Percentiles rank a stretch among this genome's conserved stretches.
These are phyloP conservation scores for Gouania willdenowi DNA, from an alignment of 2,797 vertebrate species.

Conservation along the genomic window DNA sequence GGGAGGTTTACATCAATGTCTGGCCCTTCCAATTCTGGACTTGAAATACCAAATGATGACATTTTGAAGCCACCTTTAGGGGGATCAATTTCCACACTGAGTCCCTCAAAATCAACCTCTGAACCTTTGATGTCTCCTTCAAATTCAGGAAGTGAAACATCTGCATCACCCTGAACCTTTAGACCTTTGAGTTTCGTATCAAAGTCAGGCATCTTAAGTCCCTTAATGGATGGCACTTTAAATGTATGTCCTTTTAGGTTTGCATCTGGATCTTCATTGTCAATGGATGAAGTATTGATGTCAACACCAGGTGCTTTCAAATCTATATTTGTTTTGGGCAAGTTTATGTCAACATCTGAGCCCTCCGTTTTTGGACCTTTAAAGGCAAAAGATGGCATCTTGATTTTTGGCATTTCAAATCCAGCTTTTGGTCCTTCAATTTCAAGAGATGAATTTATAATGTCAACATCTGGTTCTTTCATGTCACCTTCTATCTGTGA, in stretches of 20 bases:
- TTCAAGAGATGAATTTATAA: constrained; percentile 3
- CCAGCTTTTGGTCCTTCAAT: not conserved
- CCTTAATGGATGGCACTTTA: not conserved
- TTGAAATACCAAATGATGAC: constrained; percentile 14
- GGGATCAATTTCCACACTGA: no score
- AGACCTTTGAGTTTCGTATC: constrained; percentile 1
- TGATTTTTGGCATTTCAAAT: constrained; percentile 8
- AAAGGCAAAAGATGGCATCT: not conserved
- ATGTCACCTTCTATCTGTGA: not conserved
- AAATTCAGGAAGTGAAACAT: not conserved
- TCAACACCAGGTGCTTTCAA: constrained; percentile 1
- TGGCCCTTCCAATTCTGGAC: not conserved
- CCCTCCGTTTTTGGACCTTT: constrained; percentile 5
- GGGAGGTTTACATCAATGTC: constrained; percentile 6
- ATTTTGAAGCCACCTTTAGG: no score
- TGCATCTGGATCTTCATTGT: constrained; percentile 19
- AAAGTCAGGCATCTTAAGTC: not conserved
- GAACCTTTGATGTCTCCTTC: constrained; percentile 10
- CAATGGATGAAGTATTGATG: not conserved
- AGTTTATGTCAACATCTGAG: not conserved
- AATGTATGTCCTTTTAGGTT: constrained; percentile 36
- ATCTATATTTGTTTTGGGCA: not conserved
- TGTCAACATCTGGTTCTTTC: not conserved
- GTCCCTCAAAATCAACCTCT: not conserved
- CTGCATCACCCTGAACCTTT: constrained; percentile 5